A percentile compares a stretch with the other conserved stretches of the same genome.
These are phyloP conservation scores for Melanocharis versteri DNA, from an alignment of 2,113 vertebrate species.

Conservation along the genomic window DNA sequence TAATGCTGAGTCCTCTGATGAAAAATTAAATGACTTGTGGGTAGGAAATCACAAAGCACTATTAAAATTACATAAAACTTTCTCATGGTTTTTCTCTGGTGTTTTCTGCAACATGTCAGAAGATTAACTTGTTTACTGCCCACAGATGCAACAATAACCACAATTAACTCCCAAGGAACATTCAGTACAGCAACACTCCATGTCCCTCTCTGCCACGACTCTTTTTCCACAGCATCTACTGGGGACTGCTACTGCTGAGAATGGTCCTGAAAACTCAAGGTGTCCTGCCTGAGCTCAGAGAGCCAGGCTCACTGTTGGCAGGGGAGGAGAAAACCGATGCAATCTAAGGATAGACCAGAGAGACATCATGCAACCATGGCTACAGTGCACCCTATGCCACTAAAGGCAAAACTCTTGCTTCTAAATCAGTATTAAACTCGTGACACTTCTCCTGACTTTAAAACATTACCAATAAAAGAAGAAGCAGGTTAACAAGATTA, in stretches of 20 bases:
- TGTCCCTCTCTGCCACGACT: background rate
- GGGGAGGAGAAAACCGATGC: background rate
- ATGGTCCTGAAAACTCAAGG: background rate
- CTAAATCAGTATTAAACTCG: background rate
- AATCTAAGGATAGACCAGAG: background rate
- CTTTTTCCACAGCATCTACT: background rate
- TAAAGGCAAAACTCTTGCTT: background rate
- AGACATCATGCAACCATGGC: background rate
- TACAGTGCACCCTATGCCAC: background rate
- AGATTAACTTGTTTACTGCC: background rate
- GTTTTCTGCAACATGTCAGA: background rate
- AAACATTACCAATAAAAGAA: background rate
- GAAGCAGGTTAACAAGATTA: background rate
- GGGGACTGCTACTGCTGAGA: background rate
- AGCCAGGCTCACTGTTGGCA: accelerated
- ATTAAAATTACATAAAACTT: background rate
- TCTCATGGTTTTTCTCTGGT: background rate
- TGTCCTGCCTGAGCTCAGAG: background rate
- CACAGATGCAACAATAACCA: background rate
- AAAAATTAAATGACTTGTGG: background rate
- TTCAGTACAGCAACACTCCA: background rate
- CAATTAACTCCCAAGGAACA: background rate
- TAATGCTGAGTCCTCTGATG: background rate
- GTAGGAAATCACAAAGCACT: background rate
- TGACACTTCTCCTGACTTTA: background rate